Conservation (phyloP, 2,797 vertebrate genomes). For the Lutjanus argentimaculatus region DNA sequence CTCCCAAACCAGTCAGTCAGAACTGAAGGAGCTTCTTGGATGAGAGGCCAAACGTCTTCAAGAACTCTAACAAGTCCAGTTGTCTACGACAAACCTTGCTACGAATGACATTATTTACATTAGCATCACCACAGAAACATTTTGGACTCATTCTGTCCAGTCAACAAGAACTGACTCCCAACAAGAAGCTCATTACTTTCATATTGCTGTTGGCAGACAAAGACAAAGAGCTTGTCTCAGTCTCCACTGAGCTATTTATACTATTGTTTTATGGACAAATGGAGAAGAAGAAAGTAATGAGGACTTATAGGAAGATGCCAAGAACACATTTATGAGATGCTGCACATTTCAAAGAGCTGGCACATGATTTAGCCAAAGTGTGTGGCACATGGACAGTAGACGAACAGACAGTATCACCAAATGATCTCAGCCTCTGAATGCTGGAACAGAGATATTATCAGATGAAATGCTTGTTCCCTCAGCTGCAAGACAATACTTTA, state of each 20-base stretch:
- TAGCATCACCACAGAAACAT: not conserved
- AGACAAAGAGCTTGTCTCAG: not conserved
- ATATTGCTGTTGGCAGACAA: not conserved
- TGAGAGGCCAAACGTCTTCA: too few species aligned
- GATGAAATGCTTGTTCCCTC: not conserved
- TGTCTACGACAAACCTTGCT: too few species aligned
- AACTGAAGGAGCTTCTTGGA: too few species aligned
- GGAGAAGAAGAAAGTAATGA: slow-evolving; percentile 17
- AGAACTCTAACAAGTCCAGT: too few species aligned
- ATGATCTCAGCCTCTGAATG: slow-evolving; percentile 19
- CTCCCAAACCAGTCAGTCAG: too few species aligned
- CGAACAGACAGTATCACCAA: slow-evolving; percentile 16
- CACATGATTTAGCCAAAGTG: slow-evolving; percentile 7
- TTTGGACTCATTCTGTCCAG: slow-evolving; percentile 3
- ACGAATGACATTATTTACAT: slow-evolving; percentile 10
- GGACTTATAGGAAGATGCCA: slow-evolving; percentile 15
- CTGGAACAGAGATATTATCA: slow-evolving; percentile 5
- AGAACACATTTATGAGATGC: slow-evolving; percentile 28
- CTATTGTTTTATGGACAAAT: slow-evolving; percentile 13
- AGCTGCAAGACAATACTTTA: too few species aligned
- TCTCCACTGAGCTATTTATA: slow-evolving; percentile 19
- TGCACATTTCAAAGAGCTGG: slow-evolving; percentile 27
- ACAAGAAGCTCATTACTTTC: slow-evolving; percentile 4
- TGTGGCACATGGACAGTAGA: slow-evolving; percentile 18
- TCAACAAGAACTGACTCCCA: not conserved